phyloP scores from a whole-genome alignment of 1,140 invertebrate genomes.

The Coenobita brevimanus region DNA sequence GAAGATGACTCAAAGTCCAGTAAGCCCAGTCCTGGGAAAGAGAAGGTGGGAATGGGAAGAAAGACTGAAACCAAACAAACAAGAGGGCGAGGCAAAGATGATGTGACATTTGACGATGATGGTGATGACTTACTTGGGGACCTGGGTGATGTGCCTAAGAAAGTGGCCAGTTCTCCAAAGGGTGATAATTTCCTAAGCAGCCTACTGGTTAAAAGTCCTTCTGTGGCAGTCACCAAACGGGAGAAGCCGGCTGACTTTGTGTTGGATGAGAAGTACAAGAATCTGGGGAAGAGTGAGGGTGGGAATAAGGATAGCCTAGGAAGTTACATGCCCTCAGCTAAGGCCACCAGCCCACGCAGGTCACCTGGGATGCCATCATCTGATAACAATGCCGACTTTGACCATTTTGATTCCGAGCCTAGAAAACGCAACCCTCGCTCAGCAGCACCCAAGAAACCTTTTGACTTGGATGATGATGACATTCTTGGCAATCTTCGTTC shows the following conservation, averaged over 20 bases:
- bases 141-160: conserved; percentile 7
- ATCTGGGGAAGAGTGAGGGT: conserved; percentile 4
- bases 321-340: conserved; percentile 32
- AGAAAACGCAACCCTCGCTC: conserved; percentile 39
- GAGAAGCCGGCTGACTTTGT: conserved; percentile 27
- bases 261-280: conserved; percentile 52
- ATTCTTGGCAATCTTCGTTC: conserved; percentile 40
- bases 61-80: not conserved
- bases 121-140: conserved; percentile 49
- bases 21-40: conserved; percentile 1
- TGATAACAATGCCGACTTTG: conserved; percentile 30
- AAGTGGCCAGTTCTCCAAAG: conserved; percentile 18
- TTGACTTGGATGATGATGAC: conserved; percentile 53
- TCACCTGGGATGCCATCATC: conserved; percentile 14
- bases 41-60: not conserved
- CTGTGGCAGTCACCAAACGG: not conserved
- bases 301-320: conserved; percentile 6
- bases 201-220: conserved; percentile 23
- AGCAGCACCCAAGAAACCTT: conserved; percentile 37
- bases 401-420: conserved; percentile 37
- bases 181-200: conserved; percentile 34
- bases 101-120: conserved; percentile 51
- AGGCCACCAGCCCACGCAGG: conserved; percentile 26
- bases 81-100: conserved; percentile 16
- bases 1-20: not conserved